Percentiles rank a stretch among this genome's conserved stretches.
Evolutionary conservation across 2,113 vertebrate species (phyloP).

Genomic region (Coracopsis vasa): DNA sequence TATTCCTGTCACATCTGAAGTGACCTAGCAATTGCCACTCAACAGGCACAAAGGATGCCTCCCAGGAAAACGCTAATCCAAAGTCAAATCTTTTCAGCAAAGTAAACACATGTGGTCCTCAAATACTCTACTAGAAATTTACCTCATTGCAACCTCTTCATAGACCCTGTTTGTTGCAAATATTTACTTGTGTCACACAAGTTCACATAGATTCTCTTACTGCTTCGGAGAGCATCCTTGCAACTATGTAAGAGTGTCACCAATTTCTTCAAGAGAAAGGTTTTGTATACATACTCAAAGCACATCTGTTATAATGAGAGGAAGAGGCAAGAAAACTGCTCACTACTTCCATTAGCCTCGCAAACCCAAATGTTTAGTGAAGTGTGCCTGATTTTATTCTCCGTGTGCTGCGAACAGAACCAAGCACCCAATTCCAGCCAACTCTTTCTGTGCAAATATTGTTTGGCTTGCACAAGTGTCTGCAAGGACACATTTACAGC

Average conservation of each 20-base stretch:
- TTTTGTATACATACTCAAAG: neutral
- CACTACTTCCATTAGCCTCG: neutral
- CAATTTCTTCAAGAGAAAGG: neutral
- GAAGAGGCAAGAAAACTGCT: neutral
- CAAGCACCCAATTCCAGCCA: neutral
- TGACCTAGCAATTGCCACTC: neutral
- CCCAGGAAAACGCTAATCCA: neutral
- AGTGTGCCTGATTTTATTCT: neutral
- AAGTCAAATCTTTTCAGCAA: neutral
- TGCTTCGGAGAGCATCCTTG: neutral
- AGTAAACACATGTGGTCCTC: neutral
- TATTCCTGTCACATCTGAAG: neutral
- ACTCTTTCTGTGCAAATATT: neutral
- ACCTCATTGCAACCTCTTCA: neutral
- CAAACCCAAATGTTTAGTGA: neutral
- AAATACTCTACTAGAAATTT: neutral
- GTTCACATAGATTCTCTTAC: neutral
- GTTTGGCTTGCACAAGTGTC: neutral
- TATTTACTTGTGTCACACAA: neutral
- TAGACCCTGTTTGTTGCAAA: neutral
- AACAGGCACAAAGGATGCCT: neutral
- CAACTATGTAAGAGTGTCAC: neutral
- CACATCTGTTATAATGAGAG: accelerated
- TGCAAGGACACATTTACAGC: neutral
- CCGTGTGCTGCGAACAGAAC: neutral